phyloP scores from a whole-genome alignment of 2,888 invertebrate species.

The Synanthedon tipuliformis region DNA sequence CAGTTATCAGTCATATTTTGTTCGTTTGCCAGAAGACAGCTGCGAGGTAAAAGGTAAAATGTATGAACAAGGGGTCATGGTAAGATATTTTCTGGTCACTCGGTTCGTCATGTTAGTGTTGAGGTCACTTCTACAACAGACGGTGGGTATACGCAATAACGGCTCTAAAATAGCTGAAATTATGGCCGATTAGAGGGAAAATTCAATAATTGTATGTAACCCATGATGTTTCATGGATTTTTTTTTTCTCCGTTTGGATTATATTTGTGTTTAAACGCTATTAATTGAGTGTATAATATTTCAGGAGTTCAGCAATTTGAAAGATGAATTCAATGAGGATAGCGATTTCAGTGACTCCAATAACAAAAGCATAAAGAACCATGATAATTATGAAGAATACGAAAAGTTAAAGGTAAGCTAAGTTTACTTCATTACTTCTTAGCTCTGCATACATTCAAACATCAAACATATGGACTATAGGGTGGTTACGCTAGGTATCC shows the following conservation, averaged over 20 bases:
- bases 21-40: slow-evolving; percentile 17
- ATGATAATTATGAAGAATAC: slow-evolving; percentile 25
- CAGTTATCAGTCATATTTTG: background rate
- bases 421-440: background rate
- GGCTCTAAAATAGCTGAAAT: too few species aligned
- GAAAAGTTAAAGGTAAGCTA: slow-evolving; percentile 43
- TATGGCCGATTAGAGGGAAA: too few species aligned
- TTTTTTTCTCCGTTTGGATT: too few species aligned
- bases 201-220: too few species aligned
- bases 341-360: slow-evolving; percentile 16
- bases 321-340: slow-evolving; percentile 58
- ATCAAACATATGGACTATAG: too few species aligned
- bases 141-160: too few species aligned
- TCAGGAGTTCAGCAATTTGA: slow-evolving; percentile 52
- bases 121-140: too few species aligned
- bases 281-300: slow-evolving; percentile 14
- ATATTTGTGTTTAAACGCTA: background rate
- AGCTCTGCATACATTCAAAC: too few species aligned
- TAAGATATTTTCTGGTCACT: background rate
- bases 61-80: background rate
- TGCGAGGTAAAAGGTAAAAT: slow-evolving; percentile 2
- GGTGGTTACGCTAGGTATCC: too few species aligned
- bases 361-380: slow-evolving; percentile 31
- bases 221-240: too few species aligned
- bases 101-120: background rate